Evolutionary conservation across 2,113 vertebrate species (phyloP).

Genomic region (Speoplatyrhinus poulsoni): DNA sequence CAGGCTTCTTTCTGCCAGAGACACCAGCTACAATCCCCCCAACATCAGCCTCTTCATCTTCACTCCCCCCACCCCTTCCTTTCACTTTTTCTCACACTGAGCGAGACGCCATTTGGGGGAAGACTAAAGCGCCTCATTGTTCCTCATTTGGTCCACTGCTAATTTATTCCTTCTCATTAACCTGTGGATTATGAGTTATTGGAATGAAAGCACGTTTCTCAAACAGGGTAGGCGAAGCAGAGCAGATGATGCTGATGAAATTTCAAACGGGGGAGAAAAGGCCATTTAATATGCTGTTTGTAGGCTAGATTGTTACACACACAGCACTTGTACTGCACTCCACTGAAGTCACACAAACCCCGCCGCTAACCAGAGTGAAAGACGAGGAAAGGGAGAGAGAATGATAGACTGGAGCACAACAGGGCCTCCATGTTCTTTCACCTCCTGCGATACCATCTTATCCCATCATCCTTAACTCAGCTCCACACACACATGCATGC

Average conservation of each 20-base stretch:
- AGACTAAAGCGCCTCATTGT: conserved; percentile 56
- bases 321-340: conserved; percentile 4
- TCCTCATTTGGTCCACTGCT: conserved; percentile 34
- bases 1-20: conserved; percentile 76
- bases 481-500: neutral
- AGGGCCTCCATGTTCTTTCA: conserved; percentile 6
- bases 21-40: conserved; percentile 42
- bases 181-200: conserved; percentile 4
- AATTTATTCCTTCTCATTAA: conserved; percentile 13
- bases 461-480: neutral
- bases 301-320: neutral
- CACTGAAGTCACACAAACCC: conserved; percentile 19
- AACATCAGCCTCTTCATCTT: conserved; percentile 51
- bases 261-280: neutral
- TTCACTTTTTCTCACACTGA: conserved; percentile 29
- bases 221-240: neutral
- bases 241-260: neutral
- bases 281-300: neutral
- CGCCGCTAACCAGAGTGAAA: conserved; percentile 10
- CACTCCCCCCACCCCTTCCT: conserved; percentile 12
- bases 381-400: neutral
- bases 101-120: conserved; percentile 48
- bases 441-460: conserved; percentile 10
- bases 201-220: neutral
- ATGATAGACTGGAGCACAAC: conserved; percentile 17